Evolutionary conservation across 2,113 vertebrate genomes (phyloP).

Genomic region (Chionodraco myersi): DNA sequence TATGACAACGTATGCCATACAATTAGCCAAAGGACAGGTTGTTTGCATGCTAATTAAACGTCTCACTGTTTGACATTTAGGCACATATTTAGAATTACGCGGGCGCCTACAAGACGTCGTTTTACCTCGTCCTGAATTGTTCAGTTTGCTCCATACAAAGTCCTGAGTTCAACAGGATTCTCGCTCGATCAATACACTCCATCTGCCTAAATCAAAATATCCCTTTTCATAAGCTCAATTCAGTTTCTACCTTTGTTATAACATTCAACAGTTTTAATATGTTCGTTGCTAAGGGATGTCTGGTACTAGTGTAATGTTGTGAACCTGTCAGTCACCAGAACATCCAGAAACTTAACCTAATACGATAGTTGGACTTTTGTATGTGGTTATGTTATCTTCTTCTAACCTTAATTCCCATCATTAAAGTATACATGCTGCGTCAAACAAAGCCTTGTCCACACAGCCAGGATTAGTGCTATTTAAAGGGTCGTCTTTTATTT

Average conservation of each 20-base stretch:
- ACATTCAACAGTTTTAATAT: neutral
- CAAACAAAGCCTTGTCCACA: neutral
- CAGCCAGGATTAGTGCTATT: neutral
- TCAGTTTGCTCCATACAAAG: neutral
- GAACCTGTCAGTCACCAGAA: no score
- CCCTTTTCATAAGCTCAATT: neutral
- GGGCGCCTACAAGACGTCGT: neutral
- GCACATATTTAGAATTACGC: neutral
- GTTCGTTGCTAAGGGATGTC: neutral
- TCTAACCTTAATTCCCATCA: neutral
- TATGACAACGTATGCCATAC: neutral
- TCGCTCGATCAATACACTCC: neutral
- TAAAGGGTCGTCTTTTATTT: neutral
- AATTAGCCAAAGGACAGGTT: conserved; percentile 27
- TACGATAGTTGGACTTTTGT: no score
- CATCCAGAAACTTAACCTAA: no score
- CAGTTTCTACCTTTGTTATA: no score
- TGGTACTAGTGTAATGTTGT: neutral
- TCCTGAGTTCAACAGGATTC: conserved; percentile 44
- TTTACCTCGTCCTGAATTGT: neutral
- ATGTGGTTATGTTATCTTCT: neutral
- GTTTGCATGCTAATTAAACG: conserved; percentile 11
- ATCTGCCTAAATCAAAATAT: neutral
- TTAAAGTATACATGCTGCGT: neutral
- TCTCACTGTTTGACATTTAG: neutral